These are phyloP conservation scores for Helicoverpa armigera DNA, from an alignment of 1,140 invertebrate species.

Conservation along the genomic window DNA sequence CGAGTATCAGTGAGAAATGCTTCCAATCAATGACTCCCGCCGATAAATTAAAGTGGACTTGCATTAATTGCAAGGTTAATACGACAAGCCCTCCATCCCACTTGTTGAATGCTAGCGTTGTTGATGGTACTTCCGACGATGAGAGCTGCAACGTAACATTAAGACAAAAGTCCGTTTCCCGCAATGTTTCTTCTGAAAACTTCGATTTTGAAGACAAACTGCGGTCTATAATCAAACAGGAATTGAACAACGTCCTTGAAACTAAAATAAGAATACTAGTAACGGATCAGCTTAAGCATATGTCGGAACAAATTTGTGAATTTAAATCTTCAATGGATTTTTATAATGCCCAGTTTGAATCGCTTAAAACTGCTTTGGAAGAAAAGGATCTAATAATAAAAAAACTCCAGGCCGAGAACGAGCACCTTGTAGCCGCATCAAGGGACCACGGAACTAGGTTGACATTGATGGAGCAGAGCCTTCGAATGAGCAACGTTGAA, in stretches of 20 bases:
- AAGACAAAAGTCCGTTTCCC: neutral
- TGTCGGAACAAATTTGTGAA: constrained; percentile 3
- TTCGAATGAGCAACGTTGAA: constrained; percentile 3
- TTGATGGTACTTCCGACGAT: neutral
- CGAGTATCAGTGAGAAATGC: neutral
- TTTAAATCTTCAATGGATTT: constrained; percentile 10
- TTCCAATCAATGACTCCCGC: neutral
- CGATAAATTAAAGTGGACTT: neutral
- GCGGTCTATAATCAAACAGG: neutral
- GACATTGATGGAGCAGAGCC: neutral
- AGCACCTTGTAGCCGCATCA: neutral
- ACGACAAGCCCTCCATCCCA: neutral
- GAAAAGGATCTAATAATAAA: neutral
- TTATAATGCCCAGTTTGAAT: neutral
- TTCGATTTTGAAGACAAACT: constrained; percentile 6
- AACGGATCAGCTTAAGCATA: constrained; percentile 3
- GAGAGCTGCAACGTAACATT: neutral
- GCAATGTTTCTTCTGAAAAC: neutral
- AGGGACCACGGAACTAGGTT: neutral
- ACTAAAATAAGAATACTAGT: constrained; percentile 9
- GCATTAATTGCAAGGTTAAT: neutral
- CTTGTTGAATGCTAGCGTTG: neutral
- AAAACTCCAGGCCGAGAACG: neutral
- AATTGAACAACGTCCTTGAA: neutral
- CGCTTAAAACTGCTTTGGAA: neutral